phyloP scores from a whole-genome alignment of 2,888 invertebrate genomes.

The Phyllotreta striolata region DNA sequence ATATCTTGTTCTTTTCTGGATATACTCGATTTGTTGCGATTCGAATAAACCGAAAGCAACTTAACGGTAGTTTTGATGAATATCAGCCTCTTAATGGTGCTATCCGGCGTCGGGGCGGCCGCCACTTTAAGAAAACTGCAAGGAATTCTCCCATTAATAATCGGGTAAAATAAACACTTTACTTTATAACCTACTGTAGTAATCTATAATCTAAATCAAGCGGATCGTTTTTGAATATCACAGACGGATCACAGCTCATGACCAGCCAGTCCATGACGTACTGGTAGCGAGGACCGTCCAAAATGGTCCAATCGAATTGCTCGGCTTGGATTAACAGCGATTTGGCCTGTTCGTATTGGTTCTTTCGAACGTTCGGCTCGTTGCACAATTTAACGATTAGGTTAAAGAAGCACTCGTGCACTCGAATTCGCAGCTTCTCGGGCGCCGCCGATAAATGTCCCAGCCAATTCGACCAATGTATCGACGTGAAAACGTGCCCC shows the following conservation, averaged over 20 bases:
- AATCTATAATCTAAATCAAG: conserved; percentile 68
- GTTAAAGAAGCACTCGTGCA: conserved; percentile 71
- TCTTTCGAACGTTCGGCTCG: conserved; percentile 71
- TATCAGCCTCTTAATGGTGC: conserved; percentile 66
- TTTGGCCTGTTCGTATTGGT: conserved; percentile 62
- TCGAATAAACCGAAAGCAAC: conserved; percentile 65
- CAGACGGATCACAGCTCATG: conserved; percentile 74
- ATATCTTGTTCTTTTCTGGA: conserved; percentile 63
- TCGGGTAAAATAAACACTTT: neutral
- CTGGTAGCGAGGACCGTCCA: conserved; percentile 70
- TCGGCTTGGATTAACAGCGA: conserved; percentile 67
- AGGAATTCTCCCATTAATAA: conserved; percentile 14
- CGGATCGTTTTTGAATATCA: conserved; percentile 67
- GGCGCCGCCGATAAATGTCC: conserved; percentile 60
- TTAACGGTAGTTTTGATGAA: conserved; percentile 69
- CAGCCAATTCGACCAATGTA: conserved; percentile 74
- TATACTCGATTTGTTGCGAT: conserved; percentile 64
- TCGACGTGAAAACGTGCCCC: conserved; percentile 72
- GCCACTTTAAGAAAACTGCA: conserved; percentile 68
- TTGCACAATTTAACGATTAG: conserved; percentile 77
- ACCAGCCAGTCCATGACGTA: conserved; percentile 78
- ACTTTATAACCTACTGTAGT: conserved; percentile 64
- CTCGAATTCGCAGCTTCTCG: conserved; percentile 57
- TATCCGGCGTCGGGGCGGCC: conserved; percentile 62
- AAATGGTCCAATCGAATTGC: conserved; percentile 70